Conservation (phyloP, 35 echinoderm and acorn worm species). For the Ophioderma brevispina region DNA sequence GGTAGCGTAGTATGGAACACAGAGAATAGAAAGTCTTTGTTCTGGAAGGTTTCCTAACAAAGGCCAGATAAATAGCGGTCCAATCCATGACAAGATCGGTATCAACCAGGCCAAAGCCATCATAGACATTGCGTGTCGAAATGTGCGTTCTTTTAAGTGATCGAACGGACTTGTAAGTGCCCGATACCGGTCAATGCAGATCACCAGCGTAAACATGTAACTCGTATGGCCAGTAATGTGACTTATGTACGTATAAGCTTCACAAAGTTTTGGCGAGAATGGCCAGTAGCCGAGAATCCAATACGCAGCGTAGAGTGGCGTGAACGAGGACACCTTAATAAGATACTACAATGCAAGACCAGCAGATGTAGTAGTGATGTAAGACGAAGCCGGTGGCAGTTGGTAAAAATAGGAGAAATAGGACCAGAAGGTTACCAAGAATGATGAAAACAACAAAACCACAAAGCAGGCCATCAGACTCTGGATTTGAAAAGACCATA, state of each 20-base stretch:
- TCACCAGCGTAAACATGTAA: not conserved
- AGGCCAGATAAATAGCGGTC: not conserved
- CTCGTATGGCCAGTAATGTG: not conserved
- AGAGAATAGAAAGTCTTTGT: too few relatives aligned
- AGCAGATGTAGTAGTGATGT: constrained; percentile 64
- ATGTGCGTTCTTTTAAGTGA: too few relatives aligned
- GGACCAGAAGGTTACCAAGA: too few relatives aligned
- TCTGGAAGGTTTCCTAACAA: too few relatives aligned
- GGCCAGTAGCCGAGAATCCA: constrained; percentile 16
- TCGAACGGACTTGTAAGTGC: too few relatives aligned
- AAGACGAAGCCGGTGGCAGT: too few relatives aligned
- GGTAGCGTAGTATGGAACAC: too few relatives aligned
- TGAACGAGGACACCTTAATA: not conserved
- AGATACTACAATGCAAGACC: constrained; percentile 48
- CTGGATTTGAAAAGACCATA: too few relatives aligned
- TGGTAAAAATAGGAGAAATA: too few relatives aligned
- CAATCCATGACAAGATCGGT: not conserved
- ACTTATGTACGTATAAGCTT: not conserved
- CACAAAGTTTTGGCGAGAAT: not conserved
- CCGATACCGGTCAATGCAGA: too few relatives aligned
- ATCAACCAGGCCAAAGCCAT: not conserved
- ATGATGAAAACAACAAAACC: too few relatives aligned
- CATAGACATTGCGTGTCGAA: not conserved
- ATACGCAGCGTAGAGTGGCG: not conserved
- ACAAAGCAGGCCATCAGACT: too few relatives aligned